Base-by-base conservation (phyloP, 1,140 invertebrate species). In the Drosophila varians region DNA sequence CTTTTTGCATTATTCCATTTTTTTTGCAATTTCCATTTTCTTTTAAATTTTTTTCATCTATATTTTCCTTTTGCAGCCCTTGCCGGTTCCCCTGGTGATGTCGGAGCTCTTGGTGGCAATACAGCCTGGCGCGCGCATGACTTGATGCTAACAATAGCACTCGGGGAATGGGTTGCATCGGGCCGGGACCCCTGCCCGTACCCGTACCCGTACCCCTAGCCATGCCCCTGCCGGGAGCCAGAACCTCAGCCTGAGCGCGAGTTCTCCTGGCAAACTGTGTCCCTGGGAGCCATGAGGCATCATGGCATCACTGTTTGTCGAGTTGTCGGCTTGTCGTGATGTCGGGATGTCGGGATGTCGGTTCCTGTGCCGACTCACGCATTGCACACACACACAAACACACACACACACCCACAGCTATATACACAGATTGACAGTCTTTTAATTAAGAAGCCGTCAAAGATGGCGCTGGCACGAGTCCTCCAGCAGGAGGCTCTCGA, bases 371-470 rank as follows among this genome's bases (percentile, higher is more conserved):
- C 47, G 45, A 11, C 49, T 34, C 51, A 56, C 60, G 71, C 57
- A 64, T 38, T 56, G 53, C 72, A 76, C 31, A 57, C 26, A 62
- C 28, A 45, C 52, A 25, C 43, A 38, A n/a, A n/a, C n/a, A n/a
- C n/a, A n/a, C n/a, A n/a, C 49, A 43, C 60, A 25, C 25, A 46
- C 60, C 40, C 16, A 61, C 58, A 31, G 2, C 6, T 6, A 7
- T 38, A 38, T 38, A 62, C 66, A 79, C 74, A 82, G 83, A 87
- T 87, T 87, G 82, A 87, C 82, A 88, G 82, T 87, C 82, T 88
- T 87, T 87, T 87, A 87, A 87, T 87, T 87, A 87, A 87, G 82
- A 71, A 87, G 77, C 83, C 83, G 82, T 87, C 82, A 87, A 87
- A 87, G 82, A 84, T 87, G 82, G 74, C 74, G 74, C 65, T 60